Evolutionary conservation across 2,113 vertebrate species (phyloP).

Genomic region (Psittacus erithacus): DNA sequence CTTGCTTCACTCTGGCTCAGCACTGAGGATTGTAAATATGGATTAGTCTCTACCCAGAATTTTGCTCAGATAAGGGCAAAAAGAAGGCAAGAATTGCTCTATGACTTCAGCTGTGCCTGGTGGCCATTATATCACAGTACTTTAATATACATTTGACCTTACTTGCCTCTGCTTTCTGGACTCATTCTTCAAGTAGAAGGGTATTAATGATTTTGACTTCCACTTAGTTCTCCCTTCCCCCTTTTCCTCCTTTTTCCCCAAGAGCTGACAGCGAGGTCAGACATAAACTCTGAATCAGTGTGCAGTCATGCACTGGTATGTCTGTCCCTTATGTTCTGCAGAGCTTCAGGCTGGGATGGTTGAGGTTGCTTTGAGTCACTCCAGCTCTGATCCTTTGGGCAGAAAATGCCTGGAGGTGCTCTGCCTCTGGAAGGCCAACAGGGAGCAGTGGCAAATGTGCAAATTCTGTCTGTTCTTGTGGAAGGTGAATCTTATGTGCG

Average conservation of each 20-base stretch:
- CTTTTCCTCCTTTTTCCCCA: neutral
- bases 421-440: neutral
- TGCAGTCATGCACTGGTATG: neutral
- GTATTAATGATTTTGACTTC: neutral
- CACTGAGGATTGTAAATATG: neutral
- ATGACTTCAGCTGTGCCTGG: neutral
- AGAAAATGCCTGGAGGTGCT: neutral
- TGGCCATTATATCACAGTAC: neutral
- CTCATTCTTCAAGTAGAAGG: neutral
- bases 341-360: neutral
- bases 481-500: neutral
- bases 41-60: neutral
- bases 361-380: neutral
- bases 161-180: neutral
- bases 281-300: constrained; percentile 6
- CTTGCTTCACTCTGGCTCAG: neutral
- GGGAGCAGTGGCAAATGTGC: neutral
- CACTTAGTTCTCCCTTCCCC: neutral
- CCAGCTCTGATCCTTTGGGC: neutral
- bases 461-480: neutral
- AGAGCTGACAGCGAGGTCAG: neutral
- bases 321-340: neutral
- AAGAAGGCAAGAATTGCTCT: neutral
- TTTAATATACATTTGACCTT: neutral
- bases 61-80: neutral